These are phyloP conservation scores for Osmerus mordax DNA, from an alignment of 2,113 vertebrate species.

Conservation along the genomic window DNA sequence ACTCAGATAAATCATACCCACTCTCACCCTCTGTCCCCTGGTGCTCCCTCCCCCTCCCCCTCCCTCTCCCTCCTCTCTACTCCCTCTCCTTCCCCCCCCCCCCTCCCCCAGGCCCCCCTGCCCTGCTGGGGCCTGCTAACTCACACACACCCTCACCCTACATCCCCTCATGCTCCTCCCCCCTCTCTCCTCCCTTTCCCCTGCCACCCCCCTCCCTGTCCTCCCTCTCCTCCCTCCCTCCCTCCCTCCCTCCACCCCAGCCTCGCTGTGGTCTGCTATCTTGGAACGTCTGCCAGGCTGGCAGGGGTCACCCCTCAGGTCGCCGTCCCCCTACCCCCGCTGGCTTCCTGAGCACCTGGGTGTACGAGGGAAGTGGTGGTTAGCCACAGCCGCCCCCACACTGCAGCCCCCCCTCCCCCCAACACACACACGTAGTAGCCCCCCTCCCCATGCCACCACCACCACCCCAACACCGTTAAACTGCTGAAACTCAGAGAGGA, in stretches of 20 bases:
- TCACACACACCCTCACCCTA: slow-evolving; percentile 17
- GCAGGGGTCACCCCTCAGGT: slow-evolving; percentile 4
- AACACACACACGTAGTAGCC: not conserved
- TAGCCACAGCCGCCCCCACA: slow-evolving; percentile 42
- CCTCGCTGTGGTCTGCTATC: slow-evolving; percentile 51
- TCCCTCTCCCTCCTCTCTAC: slow-evolving; percentile 7
- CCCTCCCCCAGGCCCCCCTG: slow-evolving; percentile 26
- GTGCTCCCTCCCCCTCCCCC: slow-evolving; percentile 11
- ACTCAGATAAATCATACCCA: slow-evolving; percentile 55
- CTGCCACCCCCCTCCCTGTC: slow-evolving; percentile 29
- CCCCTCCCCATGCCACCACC: no score
- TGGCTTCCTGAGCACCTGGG: slow-evolving; percentile 69
- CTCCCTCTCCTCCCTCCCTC: slow-evolving; percentile 10
- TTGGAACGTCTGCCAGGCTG: slow-evolving; percentile 37
- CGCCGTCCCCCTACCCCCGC: slow-evolving; percentile 13
- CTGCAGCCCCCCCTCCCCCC: slow-evolving; percentile 2
- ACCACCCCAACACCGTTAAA: slow-evolving; percentile 26
- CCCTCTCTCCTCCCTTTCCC: slow-evolving; percentile 18
- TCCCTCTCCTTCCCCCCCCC: slow-evolving; percentile 31
- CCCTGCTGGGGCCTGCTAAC: slow-evolving; percentile 51
- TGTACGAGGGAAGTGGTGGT: slow-evolving; percentile 61
- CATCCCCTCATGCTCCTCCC: slow-evolving; percentile 6
- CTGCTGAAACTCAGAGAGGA: slow-evolving; percentile 24
- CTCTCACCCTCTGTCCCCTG: slow-evolving; percentile 23
- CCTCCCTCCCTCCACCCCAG: slow-evolving; percentile 20